Evolutionary conservation across 1,140 invertebrate genomes (phyloP).

Genomic region (Ooceraea biroi): DNA sequence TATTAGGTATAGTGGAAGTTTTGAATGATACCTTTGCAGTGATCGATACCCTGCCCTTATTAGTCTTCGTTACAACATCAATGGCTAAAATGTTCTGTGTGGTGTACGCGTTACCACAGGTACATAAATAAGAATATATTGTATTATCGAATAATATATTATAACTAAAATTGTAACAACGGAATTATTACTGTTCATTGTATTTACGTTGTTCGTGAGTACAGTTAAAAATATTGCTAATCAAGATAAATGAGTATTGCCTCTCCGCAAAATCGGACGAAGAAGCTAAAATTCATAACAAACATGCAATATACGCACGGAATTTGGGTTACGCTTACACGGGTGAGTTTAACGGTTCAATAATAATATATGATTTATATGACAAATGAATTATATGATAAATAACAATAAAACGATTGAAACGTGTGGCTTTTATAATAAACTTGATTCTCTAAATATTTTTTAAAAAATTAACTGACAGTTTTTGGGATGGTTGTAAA

Average conservation of each 20-base stretch:
- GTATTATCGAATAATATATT: neutral
- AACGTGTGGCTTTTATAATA: neutral
- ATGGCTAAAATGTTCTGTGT: neutral
- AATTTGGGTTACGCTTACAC: constrained; percentile 22
- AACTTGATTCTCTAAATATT: neutral
- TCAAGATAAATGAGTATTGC: constrained; percentile 6
- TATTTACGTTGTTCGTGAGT: constrained; percentile 4
- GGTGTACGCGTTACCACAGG: constrained; percentile 15
- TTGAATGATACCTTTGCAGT: constrained; percentile 1
- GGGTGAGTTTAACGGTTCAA: neutral
- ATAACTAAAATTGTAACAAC: neutral
- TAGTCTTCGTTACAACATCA: neutral
- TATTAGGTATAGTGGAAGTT: neutral
- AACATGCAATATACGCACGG: neutral
- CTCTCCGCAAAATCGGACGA: constrained; percentile 9
- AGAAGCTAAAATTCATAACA: constrained; percentile 8
- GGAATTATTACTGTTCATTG: neutral
- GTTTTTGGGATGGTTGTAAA: too few relatives aligned
- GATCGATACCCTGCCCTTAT: constrained; percentile 4
- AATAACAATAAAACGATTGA: too few relatives aligned
- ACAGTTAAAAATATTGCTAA: constrained; percentile 27
- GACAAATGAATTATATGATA: neutral
- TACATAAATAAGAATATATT: constrained; percentile 10
- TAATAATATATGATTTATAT: neutral
- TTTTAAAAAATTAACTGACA: neutral